Percentiles rank a stretch among this genome's conserved stretches.
These are phyloP conservation scores for Sminthurides aquaticus DNA, from an alignment of 2,888 invertebrate genomes.

Conservation along the genomic window DNA sequence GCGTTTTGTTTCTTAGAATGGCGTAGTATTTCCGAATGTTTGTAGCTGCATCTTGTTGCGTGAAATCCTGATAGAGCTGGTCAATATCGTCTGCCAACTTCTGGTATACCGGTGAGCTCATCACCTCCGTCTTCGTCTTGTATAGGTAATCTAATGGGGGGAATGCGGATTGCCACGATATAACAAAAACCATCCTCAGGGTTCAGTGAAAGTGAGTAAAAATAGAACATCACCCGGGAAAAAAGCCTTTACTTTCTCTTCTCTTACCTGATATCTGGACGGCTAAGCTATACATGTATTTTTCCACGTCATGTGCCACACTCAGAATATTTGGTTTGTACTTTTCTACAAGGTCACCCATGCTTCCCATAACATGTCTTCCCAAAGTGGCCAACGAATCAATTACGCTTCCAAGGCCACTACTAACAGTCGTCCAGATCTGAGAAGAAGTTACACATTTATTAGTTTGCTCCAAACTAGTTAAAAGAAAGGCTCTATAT, in stretches of 20 bases:
- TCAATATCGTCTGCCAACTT: constrained; percentile 75
- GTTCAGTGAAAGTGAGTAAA: too few relatives aligned
- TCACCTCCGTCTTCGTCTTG: constrained; percentile 67
- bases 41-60: constrained; percentile 67
- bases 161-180: constrained; percentile 7
- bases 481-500: neutral
- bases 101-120: constrained; percentile 72
- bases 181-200: too few relatives aligned
- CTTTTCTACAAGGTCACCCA: constrained; percentile 19
- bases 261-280: constrained; percentile 34
- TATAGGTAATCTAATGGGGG: constrained; percentile 63
- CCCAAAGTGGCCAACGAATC: neutral
- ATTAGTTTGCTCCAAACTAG: too few relatives aligned
- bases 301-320: constrained; percentile 32
- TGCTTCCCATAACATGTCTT: neutral
- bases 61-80: constrained; percentile 66
- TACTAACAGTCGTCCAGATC: neutral
- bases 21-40: constrained; percentile 69
- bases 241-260: neutral
- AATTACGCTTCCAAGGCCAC: neutral
- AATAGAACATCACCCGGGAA: too few relatives aligned
- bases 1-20: constrained; percentile 58
- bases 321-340: constrained; percentile 32
- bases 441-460: too few relatives aligned
- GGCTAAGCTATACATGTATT: constrained; percentile 27